Conservation (phyloP, 2,113 vertebrate genomes). For the Callaeas wilsoni region DNA sequence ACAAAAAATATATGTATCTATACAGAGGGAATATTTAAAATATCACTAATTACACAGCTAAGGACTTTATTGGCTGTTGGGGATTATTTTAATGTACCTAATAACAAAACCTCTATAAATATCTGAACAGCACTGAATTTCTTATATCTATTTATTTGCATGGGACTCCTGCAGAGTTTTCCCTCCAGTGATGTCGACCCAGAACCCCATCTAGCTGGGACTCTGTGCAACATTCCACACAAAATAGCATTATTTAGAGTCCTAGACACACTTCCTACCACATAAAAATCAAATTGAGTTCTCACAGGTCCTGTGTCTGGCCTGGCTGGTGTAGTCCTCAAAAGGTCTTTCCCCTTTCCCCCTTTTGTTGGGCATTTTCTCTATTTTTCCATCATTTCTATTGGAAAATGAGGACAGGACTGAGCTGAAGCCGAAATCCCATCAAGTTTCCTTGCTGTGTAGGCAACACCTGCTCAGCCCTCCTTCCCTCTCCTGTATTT, state of each 20-base stretch:
- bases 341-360: neutral
- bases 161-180: neutral
- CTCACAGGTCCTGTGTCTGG: neutral
- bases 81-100: neutral
- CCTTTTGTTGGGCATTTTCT: neutral
- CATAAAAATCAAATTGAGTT: neutral
- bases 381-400: neutral
- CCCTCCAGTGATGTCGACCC: neutral
- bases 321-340: neutral
- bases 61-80: neutral
- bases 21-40: neutral
- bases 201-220: neutral
- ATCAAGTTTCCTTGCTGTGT: neutral
- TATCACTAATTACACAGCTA: neutral
- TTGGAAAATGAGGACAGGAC: neutral
- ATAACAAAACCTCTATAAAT: neutral
- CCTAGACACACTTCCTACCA: neutral
- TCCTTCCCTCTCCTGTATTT: neutral
- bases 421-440: neutral
- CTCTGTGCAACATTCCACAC: neutral
- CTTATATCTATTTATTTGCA: neutral
- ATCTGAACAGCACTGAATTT: accelerated
- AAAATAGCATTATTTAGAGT: neutral
- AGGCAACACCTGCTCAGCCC: neutral
- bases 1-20: neutral